phyloP scores from a whole-genome alignment of 2,888 invertebrate species.

The Argyra leucocephala region DNA sequence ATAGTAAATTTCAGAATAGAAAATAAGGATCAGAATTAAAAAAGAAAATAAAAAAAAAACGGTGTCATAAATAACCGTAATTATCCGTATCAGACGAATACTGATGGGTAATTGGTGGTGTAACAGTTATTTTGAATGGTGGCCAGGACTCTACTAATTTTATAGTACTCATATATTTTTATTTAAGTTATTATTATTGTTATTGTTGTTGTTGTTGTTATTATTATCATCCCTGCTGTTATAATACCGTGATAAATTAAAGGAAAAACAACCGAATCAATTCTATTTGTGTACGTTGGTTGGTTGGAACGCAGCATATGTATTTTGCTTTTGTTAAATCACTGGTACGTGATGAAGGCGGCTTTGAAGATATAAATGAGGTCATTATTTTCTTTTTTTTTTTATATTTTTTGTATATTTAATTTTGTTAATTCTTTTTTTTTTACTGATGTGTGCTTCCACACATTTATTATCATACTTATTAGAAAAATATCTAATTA shows the following conservation, averaged over 20 bases:
- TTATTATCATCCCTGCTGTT: background rate
- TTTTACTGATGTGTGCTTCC: too few relatives aligned
- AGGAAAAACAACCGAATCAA: background rate
- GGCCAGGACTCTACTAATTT: background rate
- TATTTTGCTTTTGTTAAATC: too few relatives aligned
- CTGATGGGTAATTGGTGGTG: background rate
- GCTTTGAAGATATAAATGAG: background rate
- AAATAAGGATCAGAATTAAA: background rate
- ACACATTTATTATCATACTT: too few relatives aligned
- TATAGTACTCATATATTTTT: background rate
- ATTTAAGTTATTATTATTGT: background rate
- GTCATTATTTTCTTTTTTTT: background rate
- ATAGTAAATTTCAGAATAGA: too few relatives aligned
- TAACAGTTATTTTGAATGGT: too few relatives aligned
- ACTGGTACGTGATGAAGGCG: background rate
- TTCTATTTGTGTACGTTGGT: too few relatives aligned
- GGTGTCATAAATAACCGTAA: background rate
- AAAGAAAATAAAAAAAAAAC: background rate
- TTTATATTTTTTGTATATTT: too few relatives aligned
- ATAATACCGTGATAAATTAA: background rate
- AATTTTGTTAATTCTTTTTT: too few relatives aligned
- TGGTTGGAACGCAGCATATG: too few relatives aligned
- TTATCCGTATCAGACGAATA: slow-evolving; percentile 3
- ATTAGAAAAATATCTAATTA: too few relatives aligned
- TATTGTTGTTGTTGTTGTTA: background rate